phyloP scores from a whole-genome alignment of 2,888 invertebrate species.

The Andrena bicolor region DNA sequence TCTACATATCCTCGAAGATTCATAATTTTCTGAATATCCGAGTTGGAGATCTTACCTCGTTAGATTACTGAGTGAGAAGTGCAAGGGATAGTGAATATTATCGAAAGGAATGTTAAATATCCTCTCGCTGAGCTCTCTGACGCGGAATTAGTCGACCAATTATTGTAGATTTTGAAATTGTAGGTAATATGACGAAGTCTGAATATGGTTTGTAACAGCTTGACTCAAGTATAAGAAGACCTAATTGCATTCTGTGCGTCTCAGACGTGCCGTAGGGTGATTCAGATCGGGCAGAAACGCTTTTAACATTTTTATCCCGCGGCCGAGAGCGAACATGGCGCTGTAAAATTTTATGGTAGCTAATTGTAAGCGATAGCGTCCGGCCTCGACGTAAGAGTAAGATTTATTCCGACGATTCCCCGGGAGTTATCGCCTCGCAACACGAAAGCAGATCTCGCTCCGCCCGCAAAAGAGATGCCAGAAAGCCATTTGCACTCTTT shows the following conservation, averaged over 20 bases:
- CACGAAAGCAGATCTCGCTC: constrained; percentile 69
- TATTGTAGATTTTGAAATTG: constrained; percentile 10
- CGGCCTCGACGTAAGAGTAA: constrained; percentile 56
- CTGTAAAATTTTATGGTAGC: constrained; percentile 62
- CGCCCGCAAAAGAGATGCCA: constrained; percentile 40
- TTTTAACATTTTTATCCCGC: constrained; percentile 55
- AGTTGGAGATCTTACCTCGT: no score
- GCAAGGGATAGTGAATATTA: neutral
- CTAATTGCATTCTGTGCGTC: neutral
- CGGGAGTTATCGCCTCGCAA: constrained; percentile 66
- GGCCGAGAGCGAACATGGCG: constrained; percentile 30
- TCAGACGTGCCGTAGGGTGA: constrained; percentile 5
- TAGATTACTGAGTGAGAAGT: neutral
- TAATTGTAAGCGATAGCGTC: constrained; percentile 71
- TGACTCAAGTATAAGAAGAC: neutral
- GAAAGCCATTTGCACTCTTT: constrained; percentile 64
- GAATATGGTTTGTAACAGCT: neutral
- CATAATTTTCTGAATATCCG: no score
- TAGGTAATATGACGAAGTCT: neutral
- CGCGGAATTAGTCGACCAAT: neutral
- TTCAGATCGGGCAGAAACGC: constrained; percentile 6
- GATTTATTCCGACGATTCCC: constrained; percentile 68
- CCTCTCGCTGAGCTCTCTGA: neutral
- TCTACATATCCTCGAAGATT: no score
- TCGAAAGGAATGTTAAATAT: neutral